phyloP scores from a whole-genome alignment of 92 coral and sea anemone species.

The Isaurus tuberculatus region DNA sequence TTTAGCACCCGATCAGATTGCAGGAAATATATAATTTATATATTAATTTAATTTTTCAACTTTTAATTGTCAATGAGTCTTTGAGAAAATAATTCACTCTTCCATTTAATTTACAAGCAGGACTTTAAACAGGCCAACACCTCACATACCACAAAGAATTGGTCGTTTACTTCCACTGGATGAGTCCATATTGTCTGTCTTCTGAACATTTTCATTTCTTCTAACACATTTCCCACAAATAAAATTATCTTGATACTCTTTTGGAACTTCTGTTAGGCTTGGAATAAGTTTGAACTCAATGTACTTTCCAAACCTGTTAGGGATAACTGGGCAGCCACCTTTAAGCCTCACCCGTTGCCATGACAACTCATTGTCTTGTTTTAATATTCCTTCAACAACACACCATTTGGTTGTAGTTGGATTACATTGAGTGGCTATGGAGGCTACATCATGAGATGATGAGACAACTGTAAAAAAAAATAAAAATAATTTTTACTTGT shows the following conservation, averaged over 20 bases:
- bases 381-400: constrained; percentile 85
- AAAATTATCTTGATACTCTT: constrained; percentile 76
- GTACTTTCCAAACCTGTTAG: constrained; percentile 85
- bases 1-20: too few species aligned
- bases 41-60: too few species aligned
- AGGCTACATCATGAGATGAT: background rate
- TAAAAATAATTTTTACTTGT: too few species aligned
- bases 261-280: constrained; percentile 65
- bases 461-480: background rate
- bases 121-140: background rate
- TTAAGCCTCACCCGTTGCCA: constrained; percentile 77
- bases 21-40: too few species aligned
- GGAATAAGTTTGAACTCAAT: constrained; percentile 80
- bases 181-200: background rate
- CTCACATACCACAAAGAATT: background rate
- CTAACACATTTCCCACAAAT: constrained; percentile 86
- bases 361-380: constrained; percentile 66
- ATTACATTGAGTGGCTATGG: background rate
- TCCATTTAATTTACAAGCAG: background rate
- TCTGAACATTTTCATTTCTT: constrained; percentile 63
- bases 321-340: constrained; percentile 88
- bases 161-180: background rate
- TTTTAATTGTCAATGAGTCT: too few species aligned
- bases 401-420: constrained; percentile 76
- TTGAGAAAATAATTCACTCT: too few species aligned